Conservation (phyloP, 2,888 invertebrate species). For the Tachina grossa region DNA sequence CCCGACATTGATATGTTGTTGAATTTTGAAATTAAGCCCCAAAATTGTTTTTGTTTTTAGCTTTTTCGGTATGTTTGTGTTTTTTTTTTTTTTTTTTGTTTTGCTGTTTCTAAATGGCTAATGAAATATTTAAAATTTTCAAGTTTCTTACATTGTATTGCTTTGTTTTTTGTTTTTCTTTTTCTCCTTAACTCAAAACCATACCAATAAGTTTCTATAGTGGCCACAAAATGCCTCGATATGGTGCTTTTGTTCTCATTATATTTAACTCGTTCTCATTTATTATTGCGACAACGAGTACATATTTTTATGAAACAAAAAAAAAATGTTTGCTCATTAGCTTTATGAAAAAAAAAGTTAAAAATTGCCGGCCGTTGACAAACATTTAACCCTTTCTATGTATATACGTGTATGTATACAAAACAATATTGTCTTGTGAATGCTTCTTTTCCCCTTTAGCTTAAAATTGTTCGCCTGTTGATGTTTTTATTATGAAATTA, state of each 20-base stretch:
- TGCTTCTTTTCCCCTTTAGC: neutral
- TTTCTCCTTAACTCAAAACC: neutral
- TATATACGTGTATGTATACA: neutral
- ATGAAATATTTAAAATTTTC: slow-evolving; percentile 62
- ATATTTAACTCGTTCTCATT: slow-evolving; percentile 40
- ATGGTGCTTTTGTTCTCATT: slow-evolving; percentile 42
- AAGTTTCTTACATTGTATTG: slow-evolving; percentile 40
- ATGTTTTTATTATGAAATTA: slow-evolving; percentile 70
- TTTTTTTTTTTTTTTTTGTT: neutral
- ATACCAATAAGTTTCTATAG: slow-evolving; percentile 47
- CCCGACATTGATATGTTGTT: slow-evolving; percentile 68
- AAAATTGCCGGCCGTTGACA: slow-evolving; percentile 55
- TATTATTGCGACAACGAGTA: slow-evolving; percentile 32
- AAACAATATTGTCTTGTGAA: slow-evolving; percentile 14
- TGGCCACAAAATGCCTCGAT: slow-evolving; percentile 35
- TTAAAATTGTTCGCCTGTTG: slow-evolving; percentile 46
- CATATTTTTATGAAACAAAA: slow-evolving; percentile 24
- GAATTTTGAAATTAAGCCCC: slow-evolving; percentile 33
- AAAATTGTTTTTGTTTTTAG: slow-evolving; percentile 4
- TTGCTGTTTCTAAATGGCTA: slow-evolving; percentile 19
- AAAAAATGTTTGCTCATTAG: slow-evolving; percentile 62
- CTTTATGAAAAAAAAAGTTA: slow-evolving; percentile 33
- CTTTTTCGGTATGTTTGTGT: slow-evolving; percentile 1
- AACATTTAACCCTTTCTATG: slow-evolving; percentile 49
- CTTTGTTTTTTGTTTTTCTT: neutral